phyloP scores from a whole-genome alignment of 2,113 vertebrate genomes.

The Proteles cristata region DNA sequence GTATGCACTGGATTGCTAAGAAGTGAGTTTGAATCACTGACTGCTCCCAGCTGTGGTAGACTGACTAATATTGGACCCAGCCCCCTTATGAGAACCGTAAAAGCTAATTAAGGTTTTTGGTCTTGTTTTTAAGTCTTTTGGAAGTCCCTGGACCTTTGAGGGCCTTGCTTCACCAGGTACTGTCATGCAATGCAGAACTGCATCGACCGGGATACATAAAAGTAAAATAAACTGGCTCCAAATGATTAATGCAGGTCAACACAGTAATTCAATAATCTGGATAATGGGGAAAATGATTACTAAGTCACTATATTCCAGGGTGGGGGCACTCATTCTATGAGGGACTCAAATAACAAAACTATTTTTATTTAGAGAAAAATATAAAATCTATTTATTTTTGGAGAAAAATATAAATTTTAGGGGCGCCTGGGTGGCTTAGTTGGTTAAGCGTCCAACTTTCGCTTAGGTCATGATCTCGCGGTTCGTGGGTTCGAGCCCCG shows the following conservation, averaged over 20 bases:
- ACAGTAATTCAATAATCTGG: slow-evolving; percentile 22
- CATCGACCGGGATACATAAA: background rate
- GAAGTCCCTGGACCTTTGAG: slow-evolving; percentile 13
- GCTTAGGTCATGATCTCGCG: too few species aligned
- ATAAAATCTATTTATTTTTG: background rate
- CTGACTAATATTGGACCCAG: background rate
- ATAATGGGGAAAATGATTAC: slow-evolving; percentile 14
- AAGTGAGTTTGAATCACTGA: background rate
- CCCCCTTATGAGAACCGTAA: background rate
- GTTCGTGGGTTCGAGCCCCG: too few species aligned
- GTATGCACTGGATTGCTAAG: background rate
- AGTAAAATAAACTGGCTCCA: slow-evolving; percentile 1
- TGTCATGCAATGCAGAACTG: background rate
- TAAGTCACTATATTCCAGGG: background rate
- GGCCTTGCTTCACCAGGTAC: background rate
- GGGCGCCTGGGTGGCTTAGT: too few species aligned
- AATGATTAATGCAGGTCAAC: background rate
- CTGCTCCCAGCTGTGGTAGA: background rate
- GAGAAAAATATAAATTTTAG: slow-evolving; percentile 14
- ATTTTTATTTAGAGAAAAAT: slow-evolving; percentile 17
- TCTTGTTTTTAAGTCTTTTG: background rate
- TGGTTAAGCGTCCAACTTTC: too few species aligned
- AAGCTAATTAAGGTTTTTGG: background rate
- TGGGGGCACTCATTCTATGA: slow-evolving; percentile 9
- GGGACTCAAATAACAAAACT: background rate